Conservation (phyloP, 1,140 invertebrate species). For the Aporrectodea caliginosa region DNA sequence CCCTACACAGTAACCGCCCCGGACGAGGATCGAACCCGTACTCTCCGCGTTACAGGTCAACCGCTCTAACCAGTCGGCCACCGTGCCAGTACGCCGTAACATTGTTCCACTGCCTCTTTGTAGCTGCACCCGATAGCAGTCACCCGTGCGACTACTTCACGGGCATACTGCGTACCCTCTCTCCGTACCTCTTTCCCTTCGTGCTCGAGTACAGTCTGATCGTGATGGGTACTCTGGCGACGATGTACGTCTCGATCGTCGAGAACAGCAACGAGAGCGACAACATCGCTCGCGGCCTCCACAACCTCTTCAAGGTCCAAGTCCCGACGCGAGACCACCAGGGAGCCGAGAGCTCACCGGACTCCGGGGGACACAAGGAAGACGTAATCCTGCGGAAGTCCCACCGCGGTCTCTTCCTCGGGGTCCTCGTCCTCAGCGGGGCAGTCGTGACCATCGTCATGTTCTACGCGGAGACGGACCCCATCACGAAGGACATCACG, state of each 20-base stretch:
- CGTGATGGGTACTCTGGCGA: background rate
- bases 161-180: background rate
- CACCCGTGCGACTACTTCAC: background rate
- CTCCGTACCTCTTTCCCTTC: conserved; percentile 32
- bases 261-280: background rate
- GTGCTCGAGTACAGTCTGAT: conserved; percentile 32
- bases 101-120: too few species aligned
- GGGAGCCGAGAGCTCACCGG: background rate
- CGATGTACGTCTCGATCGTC: conserved; percentile 16
- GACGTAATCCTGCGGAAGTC: conserved; percentile 14
- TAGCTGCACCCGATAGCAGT: too few species aligned
- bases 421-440: conserved; percentile 18
- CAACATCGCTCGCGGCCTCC: conserved; percentile 12
- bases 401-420: conserved; percentile 29
- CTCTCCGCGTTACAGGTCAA: too few species aligned
- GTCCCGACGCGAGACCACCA: background rate
- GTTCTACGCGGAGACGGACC: conserved; percentile 6
- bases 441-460: conserved; percentile 5
- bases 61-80: too few species aligned
- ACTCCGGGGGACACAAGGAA: conserved; percentile 11
- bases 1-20: too few species aligned
- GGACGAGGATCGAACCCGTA: too few species aligned
- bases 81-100: too few species aligned
- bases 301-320: conserved; percentile 14
- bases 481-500: background rate